phyloP scores from a whole-genome alignment of 2,888 invertebrate species.

The Eilema depressum region DNA sequence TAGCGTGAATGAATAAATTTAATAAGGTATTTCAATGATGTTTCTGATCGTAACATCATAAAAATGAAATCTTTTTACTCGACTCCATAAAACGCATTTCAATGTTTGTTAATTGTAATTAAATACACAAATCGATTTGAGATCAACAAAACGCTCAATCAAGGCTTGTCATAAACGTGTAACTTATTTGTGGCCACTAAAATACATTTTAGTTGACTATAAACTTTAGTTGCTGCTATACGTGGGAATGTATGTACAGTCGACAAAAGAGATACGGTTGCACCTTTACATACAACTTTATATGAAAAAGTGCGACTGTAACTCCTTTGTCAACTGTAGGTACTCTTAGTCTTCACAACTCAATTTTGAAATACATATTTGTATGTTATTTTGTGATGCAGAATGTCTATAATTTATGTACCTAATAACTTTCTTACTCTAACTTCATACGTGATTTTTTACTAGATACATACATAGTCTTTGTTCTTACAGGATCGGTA shows the following conservation, averaged over 20 bases:
- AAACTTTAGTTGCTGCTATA: constrained; percentile 37
- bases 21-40: not conserved
- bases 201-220: constrained; percentile 46
- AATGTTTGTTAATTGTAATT: constrained; percentile 31
- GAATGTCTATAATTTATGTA: not conserved
- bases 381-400: not conserved
- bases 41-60: not conserved
- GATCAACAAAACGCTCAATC: constrained; percentile 49
- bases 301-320: no score
- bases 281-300: no score
- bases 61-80: not conserved
- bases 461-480: no score
- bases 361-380: constrained; percentile 9
- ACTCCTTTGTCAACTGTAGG: no score
- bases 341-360: constrained; percentile 20
- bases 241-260: constrained; percentile 41
- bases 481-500: no score
- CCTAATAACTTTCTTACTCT: no score
- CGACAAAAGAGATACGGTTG: no score
- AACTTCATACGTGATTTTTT: no score
- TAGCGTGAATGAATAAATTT: constrained; percentile 16
- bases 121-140: constrained; percentile 37
- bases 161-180: constrained; percentile 44
- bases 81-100: constrained; percentile 13
- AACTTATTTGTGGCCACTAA: constrained; percentile 45